These are phyloP conservation scores for Bhutanitis thaidina DNA, from an alignment of 2,888 invertebrate genomes.

Conservation along the genomic window DNA sequence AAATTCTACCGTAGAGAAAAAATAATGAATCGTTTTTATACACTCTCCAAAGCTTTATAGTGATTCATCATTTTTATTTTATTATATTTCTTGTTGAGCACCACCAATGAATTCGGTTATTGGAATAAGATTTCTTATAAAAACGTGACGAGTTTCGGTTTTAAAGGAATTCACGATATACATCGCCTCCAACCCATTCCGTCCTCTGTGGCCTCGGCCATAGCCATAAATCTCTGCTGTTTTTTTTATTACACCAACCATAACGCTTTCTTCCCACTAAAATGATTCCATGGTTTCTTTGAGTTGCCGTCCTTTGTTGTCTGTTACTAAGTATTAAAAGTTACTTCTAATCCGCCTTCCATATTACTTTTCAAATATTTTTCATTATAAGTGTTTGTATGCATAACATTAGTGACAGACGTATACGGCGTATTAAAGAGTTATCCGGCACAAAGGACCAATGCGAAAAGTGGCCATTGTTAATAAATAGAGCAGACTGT, in stretches of 20 bases:
- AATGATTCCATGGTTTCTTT: slow-evolving; percentile 45
- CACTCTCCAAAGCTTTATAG: no score
- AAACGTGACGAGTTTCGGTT: slow-evolving; percentile 8
- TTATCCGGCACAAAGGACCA: slow-evolving; percentile 16
- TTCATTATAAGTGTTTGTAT: no score
- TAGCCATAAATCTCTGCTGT: slow-evolving; percentile 23
- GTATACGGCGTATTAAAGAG: no score
- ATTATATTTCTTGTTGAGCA: neutral
- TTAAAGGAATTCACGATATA: slow-evolving; percentile 7
- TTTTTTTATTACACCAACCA: slow-evolving; percentile 25
- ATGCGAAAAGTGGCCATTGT: no score
- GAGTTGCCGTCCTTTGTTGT: slow-evolving; percentile 32
- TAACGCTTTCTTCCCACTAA: slow-evolving; percentile 39
- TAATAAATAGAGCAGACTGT: no score
- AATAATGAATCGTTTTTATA: no score
- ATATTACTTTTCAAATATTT: no score
- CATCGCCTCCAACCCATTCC: neutral
- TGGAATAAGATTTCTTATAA: neutral
- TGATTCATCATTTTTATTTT: neutral
- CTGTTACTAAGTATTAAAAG: no score
- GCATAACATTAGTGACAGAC: no score
- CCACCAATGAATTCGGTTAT: neutral
- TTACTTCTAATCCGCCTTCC: no score
- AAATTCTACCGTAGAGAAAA: no score
- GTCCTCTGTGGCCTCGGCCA: slow-evolving; percentile 1